Base-by-base conservation (phyloP, 2,888 invertebrate genomes). In the Parnassius orleans region DNA sequence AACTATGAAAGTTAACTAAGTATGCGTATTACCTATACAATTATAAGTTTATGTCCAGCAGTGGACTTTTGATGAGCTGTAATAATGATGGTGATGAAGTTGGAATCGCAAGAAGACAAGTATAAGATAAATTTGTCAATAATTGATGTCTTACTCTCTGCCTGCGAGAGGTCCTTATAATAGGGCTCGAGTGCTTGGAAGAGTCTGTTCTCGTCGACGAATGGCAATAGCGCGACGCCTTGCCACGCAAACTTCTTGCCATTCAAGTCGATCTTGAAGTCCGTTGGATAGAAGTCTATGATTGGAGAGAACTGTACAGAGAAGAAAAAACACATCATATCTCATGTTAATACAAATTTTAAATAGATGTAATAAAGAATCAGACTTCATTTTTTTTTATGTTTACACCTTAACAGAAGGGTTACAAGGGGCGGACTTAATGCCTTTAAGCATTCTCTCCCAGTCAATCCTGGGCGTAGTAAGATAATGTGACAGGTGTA, bases 211-310 rank as follows among this genome's bases (percentile, higher is more conserved):
- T 99, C 99, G 72, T 99, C 99, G 0, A 99, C 99, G 87, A 99
- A 99, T 9, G 99, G 99, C 66, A 99, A 89, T 50, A 99, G 87
- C 0, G 99, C 99, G 2, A 99, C 99, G 53, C 99, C 99, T 90
- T 99, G 99, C 99, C 99, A 99, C 56, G 99, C 99, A 90, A 97
- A 99, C 87, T 98, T 99, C 90, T 99, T 99, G 44, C 99, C 99
- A 89, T 99, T 99, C 69, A 99, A 91, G 89, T 99, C 99, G 66
- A 99, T 98, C 87, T 96, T 96, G 88, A 99, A 99, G 84, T 99
- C 98, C 79, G 94, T 95, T 0, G 99, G 99, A 90, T 99, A 99
- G 92, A 99, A 99, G 87, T 99, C 99, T 73, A 99, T 98, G 64
- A 99, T 99, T 0, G 96, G 91, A 0, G 99, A 99, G 72, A 95